Evolutionary conservation across 2,888 invertebrate genomes (phyloP), one percentile per base, ranked within the genome.

Genomic region (Eulithis prunata): DNA sequence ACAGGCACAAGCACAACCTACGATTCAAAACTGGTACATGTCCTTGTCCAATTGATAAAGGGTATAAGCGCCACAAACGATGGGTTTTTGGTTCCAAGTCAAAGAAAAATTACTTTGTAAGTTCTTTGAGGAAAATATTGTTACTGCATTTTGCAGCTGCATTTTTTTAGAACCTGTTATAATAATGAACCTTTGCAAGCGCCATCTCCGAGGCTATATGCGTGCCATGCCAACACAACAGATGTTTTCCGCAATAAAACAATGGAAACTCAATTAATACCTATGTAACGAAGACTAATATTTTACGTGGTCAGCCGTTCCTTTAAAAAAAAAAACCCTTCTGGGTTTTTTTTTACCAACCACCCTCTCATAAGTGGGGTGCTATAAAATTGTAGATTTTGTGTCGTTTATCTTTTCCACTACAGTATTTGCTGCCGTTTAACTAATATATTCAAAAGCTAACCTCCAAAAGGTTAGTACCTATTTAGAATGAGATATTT

Each of bases 191-290:
- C 70, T 75, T 69, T 70, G 66, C 70, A 60, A 64, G 64, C 21
- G n/a, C 67, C 52, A 75, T 68, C 63, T 71, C 68, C 62, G 68
- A 68, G 68, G 75, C 66, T 64, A 72, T 64, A 72, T 73, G 71
- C 74, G 62, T 76, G 70, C 6, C 6, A 41, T 41, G 41, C 73
- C 72, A 64, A 54, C 60, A 66, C 57, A 74, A 75, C 75, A 79
- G 74, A 75, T 79, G 79, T 74, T 76, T 74, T 38, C 66, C 21
- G 61, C 66, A 70, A 69, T 56, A 62, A 75, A 80, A 71, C 71
- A 68, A 74, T 76, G 71, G 70, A 62, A 73, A 71, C 68, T 61
- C 56, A 70, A 70, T 70, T 68, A 56, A 63, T 60, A n/a, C n/a
- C n/a, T n/a, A n/a, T 63, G 41, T 58, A 11, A 38, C 58, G 60